phyloP scores from a whole-genome alignment of 1,140 invertebrate genomes.

The Lanistes nyassanus region DNA sequence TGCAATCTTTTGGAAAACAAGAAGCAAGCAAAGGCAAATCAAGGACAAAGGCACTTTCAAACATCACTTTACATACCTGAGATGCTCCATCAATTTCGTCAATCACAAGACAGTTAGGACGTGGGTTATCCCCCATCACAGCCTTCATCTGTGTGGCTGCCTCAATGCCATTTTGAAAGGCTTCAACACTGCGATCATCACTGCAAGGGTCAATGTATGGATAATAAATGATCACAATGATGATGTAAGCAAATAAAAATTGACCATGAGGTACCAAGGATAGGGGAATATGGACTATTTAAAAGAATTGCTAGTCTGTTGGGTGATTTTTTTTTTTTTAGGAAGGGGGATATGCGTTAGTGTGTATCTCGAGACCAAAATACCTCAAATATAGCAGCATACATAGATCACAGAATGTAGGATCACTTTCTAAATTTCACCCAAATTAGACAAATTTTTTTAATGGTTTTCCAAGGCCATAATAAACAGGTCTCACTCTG shows the following conservation, averaged over 20 bases:
- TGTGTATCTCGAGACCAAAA: not conserved
- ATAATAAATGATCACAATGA: not conserved
- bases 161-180: constrained; percentile 82
- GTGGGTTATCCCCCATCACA: constrained; percentile 80
- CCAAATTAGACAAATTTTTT: not conserved
- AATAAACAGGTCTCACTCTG: too few relatives aligned
- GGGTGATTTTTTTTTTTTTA: not conserved
- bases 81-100: constrained; percentile 99
- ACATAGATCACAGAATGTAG: not conserved
- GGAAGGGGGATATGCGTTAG: not conserved
- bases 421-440: not conserved
- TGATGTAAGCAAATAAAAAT: not conserved
- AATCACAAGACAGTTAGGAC: constrained; percentile 94
- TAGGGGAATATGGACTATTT: not conserved
- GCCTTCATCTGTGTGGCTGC: constrained; percentile 90
- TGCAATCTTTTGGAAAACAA: too few relatives aligned
- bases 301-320: too few relatives aligned
- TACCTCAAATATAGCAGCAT: not conserved
- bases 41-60: not conserved
- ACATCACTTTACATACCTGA: constrained; percentile 38
- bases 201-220: constrained; percentile 67
- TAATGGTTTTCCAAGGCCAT: not conserved
- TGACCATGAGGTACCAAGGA: not conserved
- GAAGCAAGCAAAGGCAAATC: not conserved
- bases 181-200: constrained; percentile 89